Conservation (phyloP, 2,113 vertebrate species). For the Semicossyphus pulcher region DNA sequence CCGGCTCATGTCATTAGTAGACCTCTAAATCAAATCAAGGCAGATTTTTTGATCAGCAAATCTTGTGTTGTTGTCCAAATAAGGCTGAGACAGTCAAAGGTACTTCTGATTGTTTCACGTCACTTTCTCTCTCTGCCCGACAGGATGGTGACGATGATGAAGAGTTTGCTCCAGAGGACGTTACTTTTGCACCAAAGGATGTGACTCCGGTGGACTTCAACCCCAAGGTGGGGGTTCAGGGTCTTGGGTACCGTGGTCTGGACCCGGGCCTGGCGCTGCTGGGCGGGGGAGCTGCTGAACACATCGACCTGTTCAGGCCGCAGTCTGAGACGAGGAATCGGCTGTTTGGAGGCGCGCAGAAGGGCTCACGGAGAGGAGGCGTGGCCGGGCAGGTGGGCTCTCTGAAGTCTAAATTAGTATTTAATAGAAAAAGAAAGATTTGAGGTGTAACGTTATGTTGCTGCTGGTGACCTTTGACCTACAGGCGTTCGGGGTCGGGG, state of each 20-base stretch:
- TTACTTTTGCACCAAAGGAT: slow-evolving; percentile 96
- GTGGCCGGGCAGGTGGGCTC: slow-evolving; percentile 89
- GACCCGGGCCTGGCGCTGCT: slow-evolving; percentile 89
- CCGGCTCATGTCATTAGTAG: no score
- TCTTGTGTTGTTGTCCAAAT: no score
- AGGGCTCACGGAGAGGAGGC: slow-evolving; percentile 83
- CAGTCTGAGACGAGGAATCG: slow-evolving; percentile 77
- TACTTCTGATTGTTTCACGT: neutral
- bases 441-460: neutral
- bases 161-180: slow-evolving; percentile 89
- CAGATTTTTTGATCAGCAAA: no score
- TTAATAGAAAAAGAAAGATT: rapidly evolving
- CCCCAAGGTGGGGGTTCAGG: slow-evolving; percentile 87
- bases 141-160: slow-evolving; percentile 89
- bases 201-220: slow-evolving; percentile 90
- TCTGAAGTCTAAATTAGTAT: neutral
- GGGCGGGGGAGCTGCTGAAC: slow-evolving; percentile 73
- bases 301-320: slow-evolving; percentile 85
- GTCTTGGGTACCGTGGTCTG: slow-evolving; percentile 93
- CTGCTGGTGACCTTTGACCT: slow-evolving; percentile 30
- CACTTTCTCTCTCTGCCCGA: neutral
- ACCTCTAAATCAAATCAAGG: no score
- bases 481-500: slow-evolving; percentile 95
- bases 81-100: no score
- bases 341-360: slow-evolving; percentile 82